A percentile compares a stretch with the other conserved stretches of the same genome.
phyloP scores from a whole-genome alignment of 1,140 invertebrate species.

The Melipona quadrifasciata region DNA sequence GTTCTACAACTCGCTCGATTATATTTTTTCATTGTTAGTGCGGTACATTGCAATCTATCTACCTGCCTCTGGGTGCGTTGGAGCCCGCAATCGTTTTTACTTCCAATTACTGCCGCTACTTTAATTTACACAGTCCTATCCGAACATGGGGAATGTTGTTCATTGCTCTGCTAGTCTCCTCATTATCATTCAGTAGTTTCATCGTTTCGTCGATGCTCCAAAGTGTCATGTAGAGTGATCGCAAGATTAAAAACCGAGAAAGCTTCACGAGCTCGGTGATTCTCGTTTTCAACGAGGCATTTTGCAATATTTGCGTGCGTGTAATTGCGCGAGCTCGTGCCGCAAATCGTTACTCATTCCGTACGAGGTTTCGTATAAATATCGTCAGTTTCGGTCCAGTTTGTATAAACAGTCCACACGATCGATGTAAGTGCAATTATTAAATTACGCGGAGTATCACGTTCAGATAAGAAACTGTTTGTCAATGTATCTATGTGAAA shows the following conservation, averaged over 20 bases:
- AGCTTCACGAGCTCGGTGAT: not conserved
- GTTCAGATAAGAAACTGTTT: not conserved
- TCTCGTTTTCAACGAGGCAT: not conserved
- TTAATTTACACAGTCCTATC: slow-evolving; percentile 29
- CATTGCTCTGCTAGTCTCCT: slow-evolving; percentile 29
- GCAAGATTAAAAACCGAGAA: not conserved
- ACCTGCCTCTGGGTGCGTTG: slow-evolving; percentile 32
- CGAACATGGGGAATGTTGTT: slow-evolving; percentile 44
- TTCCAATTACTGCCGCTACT: slow-evolving; percentile 44
- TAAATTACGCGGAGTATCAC: not conserved
- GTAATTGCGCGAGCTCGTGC: not conserved
- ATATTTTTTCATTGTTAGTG: slow-evolving; percentile 53
- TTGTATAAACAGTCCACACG: not conserved
- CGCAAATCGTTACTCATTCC: not conserved
- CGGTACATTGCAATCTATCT: slow-evolving; percentile 34
- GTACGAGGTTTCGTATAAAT: not conserved
- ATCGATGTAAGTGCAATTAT: not conserved
- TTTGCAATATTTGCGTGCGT: not conserved
- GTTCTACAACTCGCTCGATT: slow-evolving; percentile 24
- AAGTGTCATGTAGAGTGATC: not conserved
- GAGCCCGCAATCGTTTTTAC: slow-evolving; percentile 40
- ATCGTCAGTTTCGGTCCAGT: not conserved
- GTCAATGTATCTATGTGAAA: not conserved
- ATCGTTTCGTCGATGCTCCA: not conserved
- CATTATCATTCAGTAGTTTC: slow-evolving; percentile 36